Percentiles rank a stretch among this genome's conserved stretches.
Conservation (phyloP, 2,113 vertebrate genomes). For the Sander lucioperca region DNA sequence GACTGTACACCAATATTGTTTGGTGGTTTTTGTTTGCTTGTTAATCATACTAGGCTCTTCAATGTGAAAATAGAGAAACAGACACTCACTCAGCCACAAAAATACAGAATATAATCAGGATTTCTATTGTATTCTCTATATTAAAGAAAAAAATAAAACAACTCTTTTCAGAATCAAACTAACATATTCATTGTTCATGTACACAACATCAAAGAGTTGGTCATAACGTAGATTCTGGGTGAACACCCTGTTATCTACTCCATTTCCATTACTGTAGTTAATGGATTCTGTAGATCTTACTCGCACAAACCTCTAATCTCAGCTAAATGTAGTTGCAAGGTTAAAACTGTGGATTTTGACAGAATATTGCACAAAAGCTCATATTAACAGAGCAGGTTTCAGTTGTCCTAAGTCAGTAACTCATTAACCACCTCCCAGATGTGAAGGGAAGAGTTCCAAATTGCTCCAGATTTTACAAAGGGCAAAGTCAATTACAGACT, state of each 20-base stretch:
- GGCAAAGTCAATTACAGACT: slow-evolving; percentile 48
- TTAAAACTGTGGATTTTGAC: slow-evolving; percentile 14
- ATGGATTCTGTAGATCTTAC: neutral
- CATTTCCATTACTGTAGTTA: neutral
- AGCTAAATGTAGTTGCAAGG: neutral
- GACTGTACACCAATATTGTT: neutral
- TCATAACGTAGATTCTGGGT: neutral
- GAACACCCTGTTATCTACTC: neutral
- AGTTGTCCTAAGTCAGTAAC: slow-evolving; percentile 24
- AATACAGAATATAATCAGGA: neutral
- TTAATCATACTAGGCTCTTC: neutral
- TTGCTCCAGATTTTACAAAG: slow-evolving; percentile 44
- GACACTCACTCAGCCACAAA: neutral
- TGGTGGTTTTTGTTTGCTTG: neutral
- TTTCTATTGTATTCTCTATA: neutral
- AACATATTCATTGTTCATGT: neutral
- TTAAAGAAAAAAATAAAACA: neutral
- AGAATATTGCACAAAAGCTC: slow-evolving; percentile 15
- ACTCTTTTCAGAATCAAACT: neutral
- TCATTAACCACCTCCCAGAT: slow-evolving; percentile 41
- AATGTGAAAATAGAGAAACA: neutral
- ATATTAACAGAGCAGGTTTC: slow-evolving; percentile 19
- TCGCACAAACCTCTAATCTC: neutral
- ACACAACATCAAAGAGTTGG: neutral
- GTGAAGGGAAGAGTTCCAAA: slow-evolving; percentile 45